phyloP scores from a whole-genome alignment of 2,888 invertebrate genomes.

The Pseudolycoriella hygida region DNA sequence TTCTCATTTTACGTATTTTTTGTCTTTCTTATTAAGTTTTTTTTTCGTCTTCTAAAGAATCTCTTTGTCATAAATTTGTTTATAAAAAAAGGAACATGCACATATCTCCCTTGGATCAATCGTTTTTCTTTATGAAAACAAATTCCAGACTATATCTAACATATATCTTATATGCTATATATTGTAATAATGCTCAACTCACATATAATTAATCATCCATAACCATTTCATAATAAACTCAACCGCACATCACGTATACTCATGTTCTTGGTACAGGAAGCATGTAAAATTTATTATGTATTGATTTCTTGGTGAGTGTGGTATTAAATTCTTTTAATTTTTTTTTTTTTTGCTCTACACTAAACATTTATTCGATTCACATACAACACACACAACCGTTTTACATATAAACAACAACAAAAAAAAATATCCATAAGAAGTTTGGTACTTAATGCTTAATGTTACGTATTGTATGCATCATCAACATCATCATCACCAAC shows the following conservation, averaged over 20 bases:
- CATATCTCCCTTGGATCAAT: too few species aligned
- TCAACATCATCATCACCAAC: neutral
- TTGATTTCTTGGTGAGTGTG: slow-evolving; percentile 1
- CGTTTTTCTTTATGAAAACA: too few species aligned
- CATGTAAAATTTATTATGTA: neutral
- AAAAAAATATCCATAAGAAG: too few species aligned
- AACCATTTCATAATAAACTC: neutral
- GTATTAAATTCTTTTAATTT: neutral
- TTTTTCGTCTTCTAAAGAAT: too few species aligned
- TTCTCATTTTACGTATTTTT: too few species aligned
- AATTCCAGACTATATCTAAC: too few species aligned
- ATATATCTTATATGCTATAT: too few species aligned
- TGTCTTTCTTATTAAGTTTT: too few species aligned
- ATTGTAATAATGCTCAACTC: neutral
- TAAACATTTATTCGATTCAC: neutral
- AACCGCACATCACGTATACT: neutral
- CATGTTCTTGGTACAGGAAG: neutral
- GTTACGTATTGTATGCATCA: neutral
- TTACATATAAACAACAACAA: too few species aligned
- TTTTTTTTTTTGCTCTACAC: neutral
- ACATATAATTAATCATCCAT: slow-evolving; percentile 1
- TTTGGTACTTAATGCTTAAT: neutral
- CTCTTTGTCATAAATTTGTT: too few species aligned
- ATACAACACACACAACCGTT: too few species aligned
- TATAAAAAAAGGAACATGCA: too few species aligned